Evolutionary conservation across 2,888 invertebrate genomes (phyloP).

Genomic region (Cheilosia variabilis): DNA sequence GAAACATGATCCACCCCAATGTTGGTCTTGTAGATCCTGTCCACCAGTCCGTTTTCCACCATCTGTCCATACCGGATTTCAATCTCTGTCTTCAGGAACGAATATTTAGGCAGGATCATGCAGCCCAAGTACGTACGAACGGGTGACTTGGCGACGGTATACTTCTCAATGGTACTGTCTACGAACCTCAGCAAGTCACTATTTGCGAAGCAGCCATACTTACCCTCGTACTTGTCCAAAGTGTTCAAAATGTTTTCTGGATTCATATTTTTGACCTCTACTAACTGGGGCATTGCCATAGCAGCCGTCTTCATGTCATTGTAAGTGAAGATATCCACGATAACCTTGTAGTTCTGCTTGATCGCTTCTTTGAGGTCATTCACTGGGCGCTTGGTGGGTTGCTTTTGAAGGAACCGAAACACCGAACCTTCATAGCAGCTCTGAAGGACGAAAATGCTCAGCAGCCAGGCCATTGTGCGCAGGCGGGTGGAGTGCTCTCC

Average conservation of each 20-base stretch:
- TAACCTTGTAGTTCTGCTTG: not conserved
- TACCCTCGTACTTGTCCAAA: not conserved
- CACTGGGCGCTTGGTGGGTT: not conserved
- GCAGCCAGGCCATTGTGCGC: not conserved
- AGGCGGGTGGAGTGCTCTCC: not conserved
- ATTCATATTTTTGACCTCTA: too few relatives aligned
- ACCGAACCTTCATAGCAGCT: not conserved
- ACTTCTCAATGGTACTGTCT: not conserved
- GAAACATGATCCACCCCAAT: not conserved
- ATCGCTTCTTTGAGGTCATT: not conserved
- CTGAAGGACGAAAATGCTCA: not conserved
- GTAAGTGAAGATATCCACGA: not conserved
- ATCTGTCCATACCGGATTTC: not conserved
- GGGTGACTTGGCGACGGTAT: not conserved
- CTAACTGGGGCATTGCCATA: not conserved
- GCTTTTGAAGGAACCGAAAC: not conserved
- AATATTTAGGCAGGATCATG: not conserved
- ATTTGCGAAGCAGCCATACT: not conserved
- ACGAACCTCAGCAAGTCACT: not conserved
- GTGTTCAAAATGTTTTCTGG: not conserved
- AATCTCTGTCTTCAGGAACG: not conserved
- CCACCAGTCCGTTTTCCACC: not conserved
- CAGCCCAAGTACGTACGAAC: not conserved
- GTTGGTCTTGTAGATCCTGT: not conserved
- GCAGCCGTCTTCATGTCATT: fast-evolving